Conservation (phyloP, 2,113 vertebrate species). For the Hymenochirus boettgeri region DNA sequence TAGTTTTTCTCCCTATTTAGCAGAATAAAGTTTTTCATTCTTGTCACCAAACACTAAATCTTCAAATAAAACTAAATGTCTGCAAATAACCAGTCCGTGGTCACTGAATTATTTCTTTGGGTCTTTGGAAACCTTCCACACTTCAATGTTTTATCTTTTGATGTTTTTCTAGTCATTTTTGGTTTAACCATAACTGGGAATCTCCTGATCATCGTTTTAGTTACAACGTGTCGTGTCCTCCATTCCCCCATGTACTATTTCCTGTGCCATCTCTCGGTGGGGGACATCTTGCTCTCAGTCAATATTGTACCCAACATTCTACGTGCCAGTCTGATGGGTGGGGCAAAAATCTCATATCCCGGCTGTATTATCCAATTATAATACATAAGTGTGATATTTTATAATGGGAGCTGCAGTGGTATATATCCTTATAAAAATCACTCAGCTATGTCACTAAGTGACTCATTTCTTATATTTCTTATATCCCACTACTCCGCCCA, state of each 20-base stretch:
- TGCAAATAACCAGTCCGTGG: too few species aligned
- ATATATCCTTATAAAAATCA: too few species aligned
- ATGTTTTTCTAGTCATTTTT: constrained; percentile 38
- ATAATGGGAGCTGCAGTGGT: too few species aligned
- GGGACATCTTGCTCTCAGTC: constrained; percentile 7
- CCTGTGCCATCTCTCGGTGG: constrained; percentile 43
- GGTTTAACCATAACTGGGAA: constrained; percentile 44
- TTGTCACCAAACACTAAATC: too few species aligned
- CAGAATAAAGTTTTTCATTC: too few species aligned
- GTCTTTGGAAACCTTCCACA: constrained; percentile 44
- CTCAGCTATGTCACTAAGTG: too few species aligned
- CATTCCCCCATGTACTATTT: constrained; percentile 50
- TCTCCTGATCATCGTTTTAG: constrained; percentile 42
- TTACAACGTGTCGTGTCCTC: constrained; percentile 19
- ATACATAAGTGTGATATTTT: too few species aligned
- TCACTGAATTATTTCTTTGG: constrained; percentile 42
- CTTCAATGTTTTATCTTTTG: constrained; percentile 41
- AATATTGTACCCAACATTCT: constrained; percentile 24
- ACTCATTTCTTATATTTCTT: too few species aligned
- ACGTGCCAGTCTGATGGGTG: background rate
- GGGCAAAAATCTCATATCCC: background rate
- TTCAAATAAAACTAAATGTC: too few species aligned
- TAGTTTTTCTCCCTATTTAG: too few species aligned
- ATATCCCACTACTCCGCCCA: too few species aligned
- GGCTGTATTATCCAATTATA: constrained; percentile 17